Evolutionary conservation across 1,140 invertebrate species (phyloP), one percentile per base, ranked within the genome.

Genomic region (Trichogramma pretiosum): DNA sequence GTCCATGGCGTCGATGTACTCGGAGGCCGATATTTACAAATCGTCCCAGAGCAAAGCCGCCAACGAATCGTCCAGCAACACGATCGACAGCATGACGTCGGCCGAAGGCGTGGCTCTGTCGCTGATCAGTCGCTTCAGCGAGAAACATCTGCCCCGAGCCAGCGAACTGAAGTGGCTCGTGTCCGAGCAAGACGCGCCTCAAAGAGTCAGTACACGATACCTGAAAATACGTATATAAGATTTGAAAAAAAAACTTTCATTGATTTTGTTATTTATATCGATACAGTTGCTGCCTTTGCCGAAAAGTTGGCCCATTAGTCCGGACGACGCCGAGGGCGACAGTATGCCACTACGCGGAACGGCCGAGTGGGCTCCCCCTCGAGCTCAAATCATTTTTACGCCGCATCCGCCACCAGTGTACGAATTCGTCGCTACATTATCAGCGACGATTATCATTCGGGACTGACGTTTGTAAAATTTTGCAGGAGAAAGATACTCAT

Each of bases 151-250:
- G 35, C 87, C 87, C 0, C 77, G 81, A 52, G 83, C 85, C 13
- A 85, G 83, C 3, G 86, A 89, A 42, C 64, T 91, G n/a, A 76
- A 85, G 46, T 91, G 87, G 87, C 66, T 91, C 3, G 84, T 91
- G 0, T 83, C 84, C 0, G 87, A 90, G 62, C 66, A 80, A 55
- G 86, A 91, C 60, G 83, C 78, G 3, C 85, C 86, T 10, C 87
- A 90, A 64, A 74, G 77, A 54, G 79, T 80, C 64, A 56, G 39
- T 51, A 41, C n/a, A n/a, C n/a, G n/a, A n/a, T n/a, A n/a, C n/a
- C n/a, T n/a, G n/a, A n/a, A n/a, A n/a, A n/a, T n/a, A n/a, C n/a
- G n/a, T n/a, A n/a, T n/a, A n/a, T n/a, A 16, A 3, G 33, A 51
- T 45, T 45, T 21, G 33, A 40, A 18, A 32, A 46, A 43, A 30